Conservation (phyloP, 2,113 vertebrate species). For the Notiomystis cincta region DNA sequence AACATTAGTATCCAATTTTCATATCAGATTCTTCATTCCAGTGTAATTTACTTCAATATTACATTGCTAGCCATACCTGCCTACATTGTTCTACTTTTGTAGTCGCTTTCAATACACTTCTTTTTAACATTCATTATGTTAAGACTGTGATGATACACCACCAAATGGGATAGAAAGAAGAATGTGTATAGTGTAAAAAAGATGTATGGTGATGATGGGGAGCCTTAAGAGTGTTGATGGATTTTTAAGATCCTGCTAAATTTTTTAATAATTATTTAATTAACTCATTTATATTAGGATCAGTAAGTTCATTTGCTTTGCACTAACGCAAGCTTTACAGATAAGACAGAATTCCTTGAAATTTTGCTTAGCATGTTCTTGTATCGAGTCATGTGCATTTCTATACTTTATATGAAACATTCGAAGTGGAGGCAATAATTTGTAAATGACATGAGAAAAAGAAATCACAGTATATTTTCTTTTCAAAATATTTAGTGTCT, state of each 20-base stretch:
- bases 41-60: neutral
- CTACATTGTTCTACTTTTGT: neutral
- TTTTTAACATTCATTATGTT: neutral
- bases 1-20: neutral
- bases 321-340: neutral
- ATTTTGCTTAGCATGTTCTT: neutral
- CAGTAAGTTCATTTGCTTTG: slow-evolving; percentile 7
- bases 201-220: neutral
- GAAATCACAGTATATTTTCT: slow-evolving; percentile 75
- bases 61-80: neutral
- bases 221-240: neutral
- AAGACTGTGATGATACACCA: neutral
- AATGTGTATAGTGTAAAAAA: neutral
- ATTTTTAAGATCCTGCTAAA: neutral
- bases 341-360: neutral
- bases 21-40: neutral
- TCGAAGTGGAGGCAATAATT: slow-evolving; percentile 31
- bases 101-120: neutral
- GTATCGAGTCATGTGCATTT: neutral
- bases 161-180: neutral
- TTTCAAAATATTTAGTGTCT: slow-evolving; percentile 90
- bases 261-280: slow-evolving; percentile 20
- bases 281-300: neutral
- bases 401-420: neutral
- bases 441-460: slow-evolving; percentile 62